Evolutionary conservation across 1,140 invertebrate genomes (phyloP).

Genomic region (Papilio xuthus): DNA sequence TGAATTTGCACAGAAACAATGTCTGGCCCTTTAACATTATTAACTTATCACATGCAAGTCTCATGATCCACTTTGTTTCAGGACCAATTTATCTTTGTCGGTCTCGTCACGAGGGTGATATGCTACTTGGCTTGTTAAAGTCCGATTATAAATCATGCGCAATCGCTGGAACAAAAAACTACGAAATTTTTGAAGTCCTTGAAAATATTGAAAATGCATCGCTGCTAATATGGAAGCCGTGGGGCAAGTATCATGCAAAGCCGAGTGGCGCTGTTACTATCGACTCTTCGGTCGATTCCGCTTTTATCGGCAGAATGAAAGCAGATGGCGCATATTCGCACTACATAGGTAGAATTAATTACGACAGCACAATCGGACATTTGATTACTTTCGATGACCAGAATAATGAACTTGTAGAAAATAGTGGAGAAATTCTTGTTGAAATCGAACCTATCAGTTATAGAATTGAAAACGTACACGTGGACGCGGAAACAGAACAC

Average conservation of each 20-base stretch:
- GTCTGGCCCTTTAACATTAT: not conserved
- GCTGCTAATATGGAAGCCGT: conserved; percentile 86
- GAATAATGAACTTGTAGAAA: conserved; percentile 82
- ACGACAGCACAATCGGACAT: conserved; percentile 84
- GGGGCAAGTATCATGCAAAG: conserved; percentile 84
- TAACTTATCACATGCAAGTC: not conserved
- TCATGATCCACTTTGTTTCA: conserved; percentile 43
- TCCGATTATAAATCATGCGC: conserved; percentile 83
- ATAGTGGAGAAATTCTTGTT: conserved; percentile 88
- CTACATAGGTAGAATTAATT: conserved; percentile 86
- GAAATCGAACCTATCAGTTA: conserved; percentile 90
- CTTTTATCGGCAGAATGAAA: conserved; percentile 76
- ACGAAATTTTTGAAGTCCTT: conserved; percentile 87
- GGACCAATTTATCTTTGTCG: conserved; percentile 88
- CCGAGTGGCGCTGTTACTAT: conserved; percentile 85
- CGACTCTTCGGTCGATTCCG: conserved; percentile 72
- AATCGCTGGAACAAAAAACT: conserved; percentile 83
- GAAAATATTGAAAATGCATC: conserved; percentile 90
- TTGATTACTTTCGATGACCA: conserved; percentile 85
- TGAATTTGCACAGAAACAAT: not conserved
- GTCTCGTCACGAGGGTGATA: conserved; percentile 85
- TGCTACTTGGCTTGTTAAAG: conserved; percentile 86
- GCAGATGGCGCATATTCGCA: conserved; percentile 80
- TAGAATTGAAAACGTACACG: conserved; percentile 85
- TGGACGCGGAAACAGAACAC: conserved; percentile 83